Evolutionary conservation across 2,888 invertebrate genomes (phyloP), one percentile per base, ranked within the genome.

Genomic region (Heliconius cydno): DNA sequence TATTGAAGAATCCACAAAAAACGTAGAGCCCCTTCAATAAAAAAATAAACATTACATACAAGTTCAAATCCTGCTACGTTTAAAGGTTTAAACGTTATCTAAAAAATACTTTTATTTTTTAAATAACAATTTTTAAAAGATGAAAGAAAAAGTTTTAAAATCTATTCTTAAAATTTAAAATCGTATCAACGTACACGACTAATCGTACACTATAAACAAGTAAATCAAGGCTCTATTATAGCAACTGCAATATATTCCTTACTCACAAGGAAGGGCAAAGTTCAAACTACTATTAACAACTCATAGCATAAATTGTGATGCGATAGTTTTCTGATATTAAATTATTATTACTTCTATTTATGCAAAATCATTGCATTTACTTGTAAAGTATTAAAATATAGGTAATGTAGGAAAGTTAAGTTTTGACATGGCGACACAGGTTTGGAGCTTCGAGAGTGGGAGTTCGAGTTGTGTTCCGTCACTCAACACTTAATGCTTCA

Each of bases 261-360:
- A 85, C 84, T 83, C 84, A 85, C 72, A 79, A 66, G 80, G 77
- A 79, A 80, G 84, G 84, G 82, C 82, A 85, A 86, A 86, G 86
- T 86, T 85, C 86, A 85, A 66, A 82, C 52, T 81, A 84, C 83
- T 82, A 84, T 81, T 82, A 83, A 83, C 79, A 80, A 77, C 81
- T 77, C 79, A 82, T 81, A 80, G 80, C 80, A 77, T 81, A 80
- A 84, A 83, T 82, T 82, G 81, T 83, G 74, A 77, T 80, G 81
- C 38, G 76, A 81, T 77, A 68, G 57, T 79, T 76, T 78, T 76
- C 72, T 79, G 60, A 67, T 73, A 74, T 74, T 78, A 68, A 57
- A 67, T 60, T 74, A 46, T 78, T n/a, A 68, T 78, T 60, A 74
- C 12, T 74, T 67, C 15, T 73, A 60, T 41, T 30, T 70, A 70